These are phyloP conservation scores for Stramonita haemastoma DNA, from an alignment of 2,888 invertebrate genomes.

Conservation along the genomic window DNA sequence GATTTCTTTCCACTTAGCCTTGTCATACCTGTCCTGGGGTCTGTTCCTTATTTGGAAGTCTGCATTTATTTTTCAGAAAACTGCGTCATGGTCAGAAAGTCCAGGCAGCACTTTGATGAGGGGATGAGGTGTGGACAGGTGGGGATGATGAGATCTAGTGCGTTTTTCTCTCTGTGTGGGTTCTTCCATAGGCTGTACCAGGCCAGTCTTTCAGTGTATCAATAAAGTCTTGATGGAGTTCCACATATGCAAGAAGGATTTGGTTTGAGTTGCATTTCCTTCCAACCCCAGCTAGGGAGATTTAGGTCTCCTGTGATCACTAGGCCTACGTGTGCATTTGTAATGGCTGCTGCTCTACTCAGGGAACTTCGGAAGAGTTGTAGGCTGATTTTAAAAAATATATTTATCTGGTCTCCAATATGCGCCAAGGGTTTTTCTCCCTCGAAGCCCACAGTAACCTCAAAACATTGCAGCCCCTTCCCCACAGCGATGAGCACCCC, in stretches of 20 bases:
- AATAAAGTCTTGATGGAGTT: neutral
- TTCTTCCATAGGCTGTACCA: neutral
- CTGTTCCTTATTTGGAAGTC: neutral
- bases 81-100: neutral
- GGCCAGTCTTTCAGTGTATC: neutral
- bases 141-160: slow-evolving; percentile 1
- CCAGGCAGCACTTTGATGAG: neutral
- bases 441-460: neutral
- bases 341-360: neutral
- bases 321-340: neutral
- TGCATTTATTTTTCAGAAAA: neutral
- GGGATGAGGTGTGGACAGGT: slow-evolving; percentile 4
- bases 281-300: slow-evolving; percentile 3
- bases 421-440: neutral
- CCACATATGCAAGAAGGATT: neutral
- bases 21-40: neutral
- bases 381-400: neutral
- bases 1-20: neutral
- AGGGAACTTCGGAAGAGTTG: neutral
- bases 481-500: no score
- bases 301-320: neutral
- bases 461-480: no score
- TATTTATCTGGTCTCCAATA: neutral
- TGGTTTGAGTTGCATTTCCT: neutral
- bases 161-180: neutral